Conservation (phyloP, 2,888 invertebrate species). For the Nymphalis c-album region DNA sequence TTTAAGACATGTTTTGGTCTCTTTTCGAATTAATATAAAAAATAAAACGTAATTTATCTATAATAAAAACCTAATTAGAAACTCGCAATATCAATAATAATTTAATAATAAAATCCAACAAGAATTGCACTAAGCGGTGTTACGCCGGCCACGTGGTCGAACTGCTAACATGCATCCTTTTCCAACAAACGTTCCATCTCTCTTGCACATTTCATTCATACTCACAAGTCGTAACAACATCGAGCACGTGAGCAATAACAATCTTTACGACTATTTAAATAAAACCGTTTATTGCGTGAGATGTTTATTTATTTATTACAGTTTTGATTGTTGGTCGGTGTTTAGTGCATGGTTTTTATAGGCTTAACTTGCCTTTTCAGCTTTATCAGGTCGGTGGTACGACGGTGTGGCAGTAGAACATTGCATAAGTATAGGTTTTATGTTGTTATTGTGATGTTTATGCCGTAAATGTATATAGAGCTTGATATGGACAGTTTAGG, state of each 20-base stretch:
- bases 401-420: constrained; percentile 79
- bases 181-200: constrained; percentile 57
- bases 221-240: constrained; percentile 70
- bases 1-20: background rate
- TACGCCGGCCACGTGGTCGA: constrained; percentile 75
- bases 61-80: constrained; percentile 29
- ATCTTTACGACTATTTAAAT: constrained; percentile 74
- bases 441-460: constrained; percentile 81
- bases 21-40: too few species aligned
- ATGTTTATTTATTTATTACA: constrained; percentile 76
- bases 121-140: constrained; percentile 67
- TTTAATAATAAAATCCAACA: constrained; percentile 43
- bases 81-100: constrained; percentile 29
- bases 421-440: constrained; percentile 81
- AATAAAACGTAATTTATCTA: background rate
- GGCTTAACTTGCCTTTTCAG: constrained; percentile 81
- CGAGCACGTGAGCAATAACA: constrained; percentile 72
- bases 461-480: constrained; percentile 77
- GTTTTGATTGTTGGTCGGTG: constrained; percentile 69
- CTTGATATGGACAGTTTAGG: constrained; percentile 72
- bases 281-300: constrained; percentile 77
- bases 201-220: constrained; percentile 73
- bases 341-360: constrained; percentile 82
- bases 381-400: constrained; percentile 80
- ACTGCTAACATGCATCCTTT: constrained; percentile 62